These are phyloP conservation scores for Drosophila yooni DNA, from an alignment of 2,888 invertebrate species.

Conservation along the genomic window DNA sequence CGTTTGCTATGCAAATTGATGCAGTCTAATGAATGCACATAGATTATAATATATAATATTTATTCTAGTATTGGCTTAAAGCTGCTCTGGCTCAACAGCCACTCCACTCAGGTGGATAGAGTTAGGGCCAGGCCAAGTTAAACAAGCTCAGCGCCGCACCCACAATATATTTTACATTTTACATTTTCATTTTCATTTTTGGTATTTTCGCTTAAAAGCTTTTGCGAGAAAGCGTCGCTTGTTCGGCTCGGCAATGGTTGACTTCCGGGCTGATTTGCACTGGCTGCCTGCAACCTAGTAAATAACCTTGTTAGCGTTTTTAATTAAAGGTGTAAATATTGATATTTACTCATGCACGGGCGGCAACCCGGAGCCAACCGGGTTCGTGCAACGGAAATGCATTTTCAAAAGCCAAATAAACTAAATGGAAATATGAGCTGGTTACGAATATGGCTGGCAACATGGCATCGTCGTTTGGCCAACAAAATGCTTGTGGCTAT, in stretches of 20 bases:
- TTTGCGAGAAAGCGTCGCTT: conserved; percentile 42
- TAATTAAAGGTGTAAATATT: conserved; percentile 85
- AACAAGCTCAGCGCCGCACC: conserved; percentile 11
- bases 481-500: conserved; percentile 2
- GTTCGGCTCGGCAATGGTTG: conserved; percentile 44
- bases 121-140: conserved; percentile 13
- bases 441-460: conserved; percentile 41
- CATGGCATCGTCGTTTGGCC: conserved; percentile 10
- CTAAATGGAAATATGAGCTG: conserved; percentile 74
- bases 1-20: conserved; percentile 2
- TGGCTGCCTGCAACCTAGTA: conserved; percentile 49
- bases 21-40: conserved; percentile 1
- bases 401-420: conserved; percentile 75
- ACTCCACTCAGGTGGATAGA: not conserved
- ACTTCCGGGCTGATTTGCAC: conserved; percentile 61
- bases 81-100: not conserved
- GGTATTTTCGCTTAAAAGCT: conserved; percentile 76
- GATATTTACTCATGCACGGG: conserved; percentile 75
- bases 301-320: conserved; percentile 85
- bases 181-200: conserved; percentile 40
- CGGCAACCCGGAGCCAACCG: conserved; percentile 41
- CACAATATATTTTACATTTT: conserved; percentile 58
- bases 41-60: conserved; percentile 1
- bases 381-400: conserved; percentile 67
- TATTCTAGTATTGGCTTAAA: conserved; percentile 6